A percentile compares a stretch with the other conserved stretches of the same genome.
phyloP scores from a whole-genome alignment of 2,888 invertebrate genomes.

The Ptychoptera albimana region DNA sequence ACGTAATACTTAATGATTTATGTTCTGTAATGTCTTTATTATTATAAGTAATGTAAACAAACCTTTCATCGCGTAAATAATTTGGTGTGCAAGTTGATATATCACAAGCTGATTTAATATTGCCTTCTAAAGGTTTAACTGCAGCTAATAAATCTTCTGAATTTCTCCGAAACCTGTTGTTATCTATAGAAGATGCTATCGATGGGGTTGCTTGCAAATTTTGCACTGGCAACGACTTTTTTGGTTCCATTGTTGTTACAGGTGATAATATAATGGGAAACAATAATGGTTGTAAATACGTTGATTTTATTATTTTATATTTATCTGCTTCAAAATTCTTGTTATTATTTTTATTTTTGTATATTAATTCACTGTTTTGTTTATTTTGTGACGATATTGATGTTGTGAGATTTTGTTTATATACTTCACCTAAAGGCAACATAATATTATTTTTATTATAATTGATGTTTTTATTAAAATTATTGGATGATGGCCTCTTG shows the following conservation, averaged over 20 bases:
- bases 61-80: background rate
- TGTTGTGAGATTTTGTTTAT: background rate
- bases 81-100: background rate
- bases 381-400: background rate
- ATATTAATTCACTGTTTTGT: background rate
- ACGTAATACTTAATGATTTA: no score
- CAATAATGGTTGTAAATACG: background rate
- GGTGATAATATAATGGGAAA: background rate
- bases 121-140: background rate
- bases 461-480: no score
- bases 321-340: background rate
- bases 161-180: conserved; percentile 6
- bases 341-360: background rate
- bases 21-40: no score
- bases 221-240: background rate
- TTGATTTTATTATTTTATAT: background rate
- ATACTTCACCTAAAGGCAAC: background rate
- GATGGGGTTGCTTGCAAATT: background rate
- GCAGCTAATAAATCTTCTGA: conserved; percentile 1
- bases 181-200: background rate
- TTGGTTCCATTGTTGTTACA: background rate
- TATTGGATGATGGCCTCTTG: no score
- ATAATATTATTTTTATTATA: no score
- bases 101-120: background rate
- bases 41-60: background rate